Evolutionary conservation across 2,113 vertebrate species (phyloP).

Genomic region (Brevimyrus niger): DNA sequence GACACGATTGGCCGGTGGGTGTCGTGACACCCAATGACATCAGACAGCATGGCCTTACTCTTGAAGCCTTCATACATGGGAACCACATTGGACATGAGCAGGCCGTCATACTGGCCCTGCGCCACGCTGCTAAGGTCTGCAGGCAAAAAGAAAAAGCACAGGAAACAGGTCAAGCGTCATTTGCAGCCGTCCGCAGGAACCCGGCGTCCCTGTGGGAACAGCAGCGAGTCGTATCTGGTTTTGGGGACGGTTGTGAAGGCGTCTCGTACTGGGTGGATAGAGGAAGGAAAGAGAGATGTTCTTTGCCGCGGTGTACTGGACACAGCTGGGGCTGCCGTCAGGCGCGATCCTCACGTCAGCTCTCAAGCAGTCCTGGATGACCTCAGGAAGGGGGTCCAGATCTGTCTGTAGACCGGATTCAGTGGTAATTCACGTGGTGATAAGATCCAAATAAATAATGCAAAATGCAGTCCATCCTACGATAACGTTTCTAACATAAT

Average conservation of each 20-base stretch:
- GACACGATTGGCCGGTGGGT: neutral
- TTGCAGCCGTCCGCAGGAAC: neutral
- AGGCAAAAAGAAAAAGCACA: conserved; percentile 23
- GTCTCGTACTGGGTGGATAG: conserved; percentile 76
- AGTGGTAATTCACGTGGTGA: neutral
- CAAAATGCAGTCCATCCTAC: neutral
- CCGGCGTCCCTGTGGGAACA: neutral
- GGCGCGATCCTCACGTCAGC: conserved; percentile 74
- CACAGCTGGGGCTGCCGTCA: conserved; percentile 70
- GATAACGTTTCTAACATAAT: neutral
- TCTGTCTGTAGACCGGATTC: conserved; percentile 40
- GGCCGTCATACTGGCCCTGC: conserved; percentile 67
- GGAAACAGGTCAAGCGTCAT: neutral
- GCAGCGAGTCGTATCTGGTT: neutral
- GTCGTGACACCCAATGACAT: neutral
- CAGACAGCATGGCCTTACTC: conserved; percentile 55
- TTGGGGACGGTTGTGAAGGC: neutral
- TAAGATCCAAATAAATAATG: neutral
- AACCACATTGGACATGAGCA: conserved; percentile 78
- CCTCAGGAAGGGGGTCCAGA: conserved; percentile 53
- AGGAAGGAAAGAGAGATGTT: conserved; percentile 70
- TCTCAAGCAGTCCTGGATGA: conserved; percentile 70
- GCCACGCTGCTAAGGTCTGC: conserved; percentile 59
- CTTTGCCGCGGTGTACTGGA: conserved; percentile 52
- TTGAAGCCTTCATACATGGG: conserved; percentile 77